These are phyloP conservation scores for Sitta europaea DNA, from an alignment of 2,113 vertebrate species.

Conservation along the genomic window DNA sequence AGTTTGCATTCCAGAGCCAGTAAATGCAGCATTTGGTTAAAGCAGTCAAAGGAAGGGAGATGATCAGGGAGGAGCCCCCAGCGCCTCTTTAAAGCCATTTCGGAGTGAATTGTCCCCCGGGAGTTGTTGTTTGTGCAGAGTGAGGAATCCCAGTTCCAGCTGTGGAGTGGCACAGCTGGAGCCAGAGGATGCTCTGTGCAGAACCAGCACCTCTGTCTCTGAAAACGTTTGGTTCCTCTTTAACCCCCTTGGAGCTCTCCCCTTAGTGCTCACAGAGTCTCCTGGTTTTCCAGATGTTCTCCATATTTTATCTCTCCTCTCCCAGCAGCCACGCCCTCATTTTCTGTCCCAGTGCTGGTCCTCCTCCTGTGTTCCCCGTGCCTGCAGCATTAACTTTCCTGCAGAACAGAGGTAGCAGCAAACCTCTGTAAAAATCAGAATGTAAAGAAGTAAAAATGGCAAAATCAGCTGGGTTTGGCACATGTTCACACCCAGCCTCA, in stretches of 20 bases:
- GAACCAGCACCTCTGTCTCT: neutral
- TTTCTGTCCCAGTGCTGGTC: neutral
- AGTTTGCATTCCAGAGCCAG: neutral
- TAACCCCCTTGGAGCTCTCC: neutral
- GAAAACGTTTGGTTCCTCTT: neutral
- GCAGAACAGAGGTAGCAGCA: neutral
- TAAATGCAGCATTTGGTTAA: neutral
- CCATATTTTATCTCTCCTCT: neutral
- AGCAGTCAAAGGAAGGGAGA: neutral
- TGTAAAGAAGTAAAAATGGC: too few relatives aligned
- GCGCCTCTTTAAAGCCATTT: neutral
- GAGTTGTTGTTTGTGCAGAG: neutral
- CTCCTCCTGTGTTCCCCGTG: neutral
- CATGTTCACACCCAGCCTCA: neutral
- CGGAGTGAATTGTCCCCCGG: neutral
- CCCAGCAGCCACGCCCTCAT: neutral
- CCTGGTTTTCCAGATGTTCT: neutral
- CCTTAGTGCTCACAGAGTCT: neutral
- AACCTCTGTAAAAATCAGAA: rapidly evolving
- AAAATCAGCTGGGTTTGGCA: neutral
- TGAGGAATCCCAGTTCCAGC: neutral
- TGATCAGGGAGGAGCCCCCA: neutral
- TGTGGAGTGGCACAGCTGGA: neutral
- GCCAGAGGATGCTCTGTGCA: neutral
- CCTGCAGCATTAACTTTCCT: neutral